A percentile compares a stretch with the other conserved stretches of the same genome.
phyloP scores from a whole-genome alignment of 2,888 invertebrate species.

The Gibbula magus region DNA sequence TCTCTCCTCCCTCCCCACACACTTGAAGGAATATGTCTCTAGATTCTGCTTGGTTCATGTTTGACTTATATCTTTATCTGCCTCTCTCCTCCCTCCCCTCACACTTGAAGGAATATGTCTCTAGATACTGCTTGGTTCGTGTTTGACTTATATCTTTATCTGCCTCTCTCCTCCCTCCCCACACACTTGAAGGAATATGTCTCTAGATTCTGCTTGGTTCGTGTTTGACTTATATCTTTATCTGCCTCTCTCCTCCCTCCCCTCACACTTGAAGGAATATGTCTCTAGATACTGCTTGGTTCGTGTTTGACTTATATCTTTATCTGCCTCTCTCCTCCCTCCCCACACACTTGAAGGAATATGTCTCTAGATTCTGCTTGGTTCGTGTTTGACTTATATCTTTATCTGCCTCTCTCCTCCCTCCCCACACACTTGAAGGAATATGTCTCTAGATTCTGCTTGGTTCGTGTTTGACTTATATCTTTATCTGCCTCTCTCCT shows the following conservation, averaged over 20 bases:
- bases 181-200: not conserved
- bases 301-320: not conserved
- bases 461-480: not conserved
- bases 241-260: not conserved
- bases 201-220: not conserved
- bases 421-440: too few relatives aligned
- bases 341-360: not conserved
- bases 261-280: too few relatives aligned
- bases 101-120: too few relatives aligned
- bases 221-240: not conserved
- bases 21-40: not conserved
- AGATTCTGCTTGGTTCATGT: not conserved
- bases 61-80: not conserved
- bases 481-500: not conserved
- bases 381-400: not conserved
- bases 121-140: not conserved
- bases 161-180: not conserved
- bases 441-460: too few relatives aligned
- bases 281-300: not conserved
- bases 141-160: not conserved
- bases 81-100: not conserved
- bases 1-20: not conserved
- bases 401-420: not conserved
- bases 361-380: not conserved
- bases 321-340: not conserved